Percentiles rank a stretch among this genome's conserved stretches.
phyloP scores from a whole-genome alignment of 2,113 vertebrate species.

The Syngnathus scovelli region DNA sequence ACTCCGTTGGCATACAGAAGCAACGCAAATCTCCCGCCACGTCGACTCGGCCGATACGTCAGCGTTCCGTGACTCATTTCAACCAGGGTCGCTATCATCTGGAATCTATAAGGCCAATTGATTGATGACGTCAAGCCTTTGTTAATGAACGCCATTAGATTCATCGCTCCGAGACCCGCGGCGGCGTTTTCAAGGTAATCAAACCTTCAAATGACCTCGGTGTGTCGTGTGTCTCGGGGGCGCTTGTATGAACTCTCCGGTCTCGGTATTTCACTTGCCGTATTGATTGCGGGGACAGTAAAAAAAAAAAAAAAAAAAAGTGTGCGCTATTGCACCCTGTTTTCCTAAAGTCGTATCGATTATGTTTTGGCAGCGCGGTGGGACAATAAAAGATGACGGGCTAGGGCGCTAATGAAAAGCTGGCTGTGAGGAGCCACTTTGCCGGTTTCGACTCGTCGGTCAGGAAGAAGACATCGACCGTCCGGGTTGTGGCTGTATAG shows the following conservation, averaged over 20 bases:
- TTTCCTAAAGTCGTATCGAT: conserved; percentile 65
- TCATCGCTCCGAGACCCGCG: conserved; percentile 42
- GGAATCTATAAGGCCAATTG: conserved; percentile 50
- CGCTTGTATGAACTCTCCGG: conserved; percentile 7
- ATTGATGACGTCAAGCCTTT: conserved; percentile 58
- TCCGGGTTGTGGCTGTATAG: conserved; percentile 32
- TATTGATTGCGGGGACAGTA: conserved; percentile 55
- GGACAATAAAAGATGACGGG: conserved; percentile 42
- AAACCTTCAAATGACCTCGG: conserved; percentile 35
- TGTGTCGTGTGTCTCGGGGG: conserved; percentile 10
- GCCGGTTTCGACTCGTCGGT: conserved; percentile 33
- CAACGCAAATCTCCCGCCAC: conserved; percentile 40
- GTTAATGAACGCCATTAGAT: conserved; percentile 58
- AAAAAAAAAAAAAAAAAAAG: conserved; percentile 13
- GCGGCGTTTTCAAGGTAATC: conserved; percentile 41
- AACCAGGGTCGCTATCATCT: conserved; percentile 53
- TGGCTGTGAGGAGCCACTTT: conserved; percentile 26
- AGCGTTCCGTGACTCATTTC: conserved; percentile 42
- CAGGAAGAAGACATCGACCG: no score
- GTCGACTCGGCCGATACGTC: conserved; percentile 19
- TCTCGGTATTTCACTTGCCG: conserved; percentile 39
- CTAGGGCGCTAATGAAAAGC: conserved; percentile 44
- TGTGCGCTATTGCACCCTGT: conserved; percentile 53
- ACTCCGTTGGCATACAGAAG: conserved; percentile 40
- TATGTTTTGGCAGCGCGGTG: conserved; percentile 45